Conservation (phyloP, 2,888 invertebrate genomes). For the Thera britannica region DNA sequence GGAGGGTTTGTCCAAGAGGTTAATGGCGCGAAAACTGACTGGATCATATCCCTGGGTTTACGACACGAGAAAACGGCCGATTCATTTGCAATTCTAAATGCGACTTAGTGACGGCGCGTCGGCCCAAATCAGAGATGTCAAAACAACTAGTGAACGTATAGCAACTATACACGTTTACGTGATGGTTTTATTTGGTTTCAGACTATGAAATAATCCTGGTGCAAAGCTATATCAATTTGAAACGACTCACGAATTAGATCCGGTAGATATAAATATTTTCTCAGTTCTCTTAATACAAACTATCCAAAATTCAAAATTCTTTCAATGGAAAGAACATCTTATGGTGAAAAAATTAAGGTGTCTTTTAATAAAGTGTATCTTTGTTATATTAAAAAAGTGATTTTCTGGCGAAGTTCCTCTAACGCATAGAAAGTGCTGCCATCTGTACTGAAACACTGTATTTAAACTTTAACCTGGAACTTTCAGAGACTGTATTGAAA, state of each 20-base stretch:
- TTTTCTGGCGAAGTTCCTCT: background rate
- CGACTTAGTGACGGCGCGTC: slow-evolving; percentile 57
- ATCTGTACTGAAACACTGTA: slow-evolving; percentile 1
- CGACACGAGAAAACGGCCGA: slow-evolving; percentile 82
- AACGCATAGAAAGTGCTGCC: slow-evolving; percentile 20
- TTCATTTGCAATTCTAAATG: slow-evolving; percentile 85
- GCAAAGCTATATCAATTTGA: background rate
- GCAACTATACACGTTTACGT: background rate
- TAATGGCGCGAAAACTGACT: slow-evolving; percentile 84
- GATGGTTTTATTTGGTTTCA: background rate
- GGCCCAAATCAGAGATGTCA: slow-evolving; percentile 47
- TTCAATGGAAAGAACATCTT: too few relatives aligned
- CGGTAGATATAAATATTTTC: too few relatives aligned
- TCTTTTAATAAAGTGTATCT: too few relatives aligned
- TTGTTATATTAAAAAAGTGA: too few relatives aligned
- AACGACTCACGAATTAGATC: too few relatives aligned
- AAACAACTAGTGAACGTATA: slow-evolving; percentile 39
- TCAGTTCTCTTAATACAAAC: too few relatives aligned
- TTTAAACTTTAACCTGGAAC: background rate
- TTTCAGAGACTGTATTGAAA: background rate
- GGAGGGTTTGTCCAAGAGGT: slow-evolving; percentile 68
- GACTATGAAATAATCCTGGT: background rate
- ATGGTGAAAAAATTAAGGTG: too few relatives aligned
- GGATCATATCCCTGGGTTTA: slow-evolving; percentile 83
- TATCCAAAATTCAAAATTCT: too few relatives aligned